Conservation (phyloP, 2,888 invertebrate species). For the Tipula helvola region DNA sequence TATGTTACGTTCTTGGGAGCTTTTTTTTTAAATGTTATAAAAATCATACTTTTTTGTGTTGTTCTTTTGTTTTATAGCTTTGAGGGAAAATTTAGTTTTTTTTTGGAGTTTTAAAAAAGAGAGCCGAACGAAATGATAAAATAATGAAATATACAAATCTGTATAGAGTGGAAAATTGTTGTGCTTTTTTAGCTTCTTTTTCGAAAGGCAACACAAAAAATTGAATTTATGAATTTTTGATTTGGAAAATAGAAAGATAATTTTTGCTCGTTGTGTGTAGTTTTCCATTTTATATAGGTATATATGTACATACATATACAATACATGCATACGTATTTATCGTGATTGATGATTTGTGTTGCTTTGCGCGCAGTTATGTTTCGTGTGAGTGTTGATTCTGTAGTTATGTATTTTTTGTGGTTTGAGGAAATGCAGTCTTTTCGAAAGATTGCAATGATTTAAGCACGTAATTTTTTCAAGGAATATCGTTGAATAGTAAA, state of each 20-base stretch:
- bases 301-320: background rate
- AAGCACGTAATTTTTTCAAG: background rate
- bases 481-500: background rate
- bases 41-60: background rate
- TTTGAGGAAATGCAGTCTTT: background rate
- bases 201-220: background rate
- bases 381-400: background rate
- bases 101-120: background rate
- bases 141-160: background rate
- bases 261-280: background rate
- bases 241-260: background rate
- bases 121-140: background rate
- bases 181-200: background rate
- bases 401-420: background rate
- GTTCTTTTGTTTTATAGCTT: background rate
- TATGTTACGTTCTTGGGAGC: background rate
- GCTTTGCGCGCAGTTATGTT: background rate
- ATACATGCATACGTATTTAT: background rate
- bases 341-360: background rate
- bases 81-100: background rate
- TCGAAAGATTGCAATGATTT: background rate
- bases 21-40: background rate
- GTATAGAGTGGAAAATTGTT: background rate
- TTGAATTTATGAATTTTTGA: background rate
- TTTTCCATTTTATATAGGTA: background rate